A percentile compares a stretch with the other conserved stretches of the same genome.
phyloP scores from a whole-genome alignment of 2,113 vertebrate genomes.

The Heterocephalus glaber region DNA sequence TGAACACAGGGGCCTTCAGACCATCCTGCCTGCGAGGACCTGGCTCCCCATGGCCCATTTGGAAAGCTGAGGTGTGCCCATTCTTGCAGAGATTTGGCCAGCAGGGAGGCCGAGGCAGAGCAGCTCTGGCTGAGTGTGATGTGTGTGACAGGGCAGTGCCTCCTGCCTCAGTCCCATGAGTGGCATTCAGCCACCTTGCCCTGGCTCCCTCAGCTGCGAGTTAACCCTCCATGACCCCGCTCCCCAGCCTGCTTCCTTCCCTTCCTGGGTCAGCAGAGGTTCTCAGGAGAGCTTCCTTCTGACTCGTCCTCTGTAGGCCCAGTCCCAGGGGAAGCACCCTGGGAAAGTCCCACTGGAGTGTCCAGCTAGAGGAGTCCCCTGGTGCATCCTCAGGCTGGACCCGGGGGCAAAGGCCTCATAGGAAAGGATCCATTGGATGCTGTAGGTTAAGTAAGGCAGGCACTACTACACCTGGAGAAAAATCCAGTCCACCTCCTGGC shows the following conservation, averaged over 20 bases:
- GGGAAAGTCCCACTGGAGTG: neutral
- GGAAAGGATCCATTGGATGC: neutral
- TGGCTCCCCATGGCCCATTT: neutral
- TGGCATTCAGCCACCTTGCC: conserved; percentile 32
- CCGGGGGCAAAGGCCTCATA: neutral
- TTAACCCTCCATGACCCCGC: neutral
- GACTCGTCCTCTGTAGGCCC: neutral
- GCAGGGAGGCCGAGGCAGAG: conserved; percentile 28
- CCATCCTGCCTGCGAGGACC: neutral
- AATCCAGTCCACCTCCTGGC: neutral
- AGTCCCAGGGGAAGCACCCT: neutral
- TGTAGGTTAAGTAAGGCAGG: neutral
- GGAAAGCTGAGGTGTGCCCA: conserved; percentile 49
- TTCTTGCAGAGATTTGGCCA: conserved; percentile 45
- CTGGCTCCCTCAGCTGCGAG: neutral
- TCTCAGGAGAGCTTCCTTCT: neutral
- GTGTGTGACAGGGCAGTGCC: neutral
- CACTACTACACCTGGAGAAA: neutral
- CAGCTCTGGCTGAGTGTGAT: neutral
- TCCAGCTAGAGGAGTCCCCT: fast-evolving
- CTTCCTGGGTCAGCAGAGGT: neutral
- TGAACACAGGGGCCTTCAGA: neutral
- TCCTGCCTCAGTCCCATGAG: neutral
- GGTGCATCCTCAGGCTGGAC: neutral
- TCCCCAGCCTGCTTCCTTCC: neutral